phyloP scores from a whole-genome alignment of 2,888 invertebrate species.

The Coecobrya sp. region DNA sequence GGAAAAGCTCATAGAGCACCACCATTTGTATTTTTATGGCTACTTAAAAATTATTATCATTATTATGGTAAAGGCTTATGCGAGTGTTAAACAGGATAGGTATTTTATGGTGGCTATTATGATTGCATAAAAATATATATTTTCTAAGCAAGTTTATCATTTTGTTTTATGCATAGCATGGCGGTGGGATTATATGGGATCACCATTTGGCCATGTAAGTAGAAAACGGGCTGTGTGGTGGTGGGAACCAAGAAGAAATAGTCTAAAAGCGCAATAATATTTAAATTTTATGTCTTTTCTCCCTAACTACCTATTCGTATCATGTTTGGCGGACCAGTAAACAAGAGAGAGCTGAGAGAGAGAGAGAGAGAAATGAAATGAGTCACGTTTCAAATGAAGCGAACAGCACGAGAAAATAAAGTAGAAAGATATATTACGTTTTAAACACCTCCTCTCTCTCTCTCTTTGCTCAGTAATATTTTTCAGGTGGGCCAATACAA shows the following conservation, averaged over 20 bases:
- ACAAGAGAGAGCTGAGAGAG: background rate
- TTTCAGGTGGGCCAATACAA: constrained; percentile 43
- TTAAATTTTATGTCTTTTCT: constrained; percentile 36
- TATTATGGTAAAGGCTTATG: no score
- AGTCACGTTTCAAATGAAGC: constrained; percentile 55
- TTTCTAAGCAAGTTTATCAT: background rate
- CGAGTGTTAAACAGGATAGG: background rate
- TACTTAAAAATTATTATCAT: background rate
- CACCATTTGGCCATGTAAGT: background rate
- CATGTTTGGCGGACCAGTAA: background rate
- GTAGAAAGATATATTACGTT: background rate
- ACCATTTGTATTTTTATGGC: background rate
- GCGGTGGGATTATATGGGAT: constrained; percentile 7
- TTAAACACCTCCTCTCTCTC: background rate
- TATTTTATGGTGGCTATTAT: background rate
- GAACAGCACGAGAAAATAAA: constrained; percentile 20
- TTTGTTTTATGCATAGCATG: no score
- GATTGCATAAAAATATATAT: constrained; percentile 1
- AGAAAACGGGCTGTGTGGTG: background rate
- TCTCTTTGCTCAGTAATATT: background rate
- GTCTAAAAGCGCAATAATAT: background rate
- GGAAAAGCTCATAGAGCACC: background rate
- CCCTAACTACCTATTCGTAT: constrained; percentile 9
- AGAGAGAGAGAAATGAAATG: background rate
- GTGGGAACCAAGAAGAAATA: constrained; percentile 12